A percentile compares a stretch with the other conserved stretches of the same genome.
phyloP scores from a whole-genome alignment of 2,888 invertebrate species.

The Nomada fucata region DNA sequence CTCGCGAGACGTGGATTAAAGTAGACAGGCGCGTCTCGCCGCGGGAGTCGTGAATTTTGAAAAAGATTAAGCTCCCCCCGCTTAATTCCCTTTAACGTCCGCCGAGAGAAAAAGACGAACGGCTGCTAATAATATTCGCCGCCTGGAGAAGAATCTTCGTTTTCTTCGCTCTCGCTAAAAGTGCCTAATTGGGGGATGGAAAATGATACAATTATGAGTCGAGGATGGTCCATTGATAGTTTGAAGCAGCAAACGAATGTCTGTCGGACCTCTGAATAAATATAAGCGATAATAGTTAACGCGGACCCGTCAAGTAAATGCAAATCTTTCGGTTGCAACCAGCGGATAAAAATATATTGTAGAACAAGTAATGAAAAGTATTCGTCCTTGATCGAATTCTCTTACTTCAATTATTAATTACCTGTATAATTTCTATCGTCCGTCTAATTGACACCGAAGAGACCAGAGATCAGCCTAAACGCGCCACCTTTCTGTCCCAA shows the following conservation, averaged over 20 bases:
- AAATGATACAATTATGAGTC: neutral
- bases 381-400: too few relatives aligned
- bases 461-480: slow-evolving; percentile 7
- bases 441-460: neutral
- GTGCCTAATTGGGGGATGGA: neutral
- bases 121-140: neutral
- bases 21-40: neutral
- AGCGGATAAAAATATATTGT: too few relatives aligned
- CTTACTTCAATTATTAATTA: too few relatives aligned
- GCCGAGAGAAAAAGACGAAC: neutral
- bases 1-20: neutral
- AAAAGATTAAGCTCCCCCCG: slow-evolving; percentile 36
- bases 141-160: slow-evolving; percentile 1
- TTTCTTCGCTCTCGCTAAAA: neutral
- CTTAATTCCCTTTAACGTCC: slow-evolving; percentile 25
- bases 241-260: neutral
- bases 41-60: slow-evolving; percentile 29
- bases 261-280: too few relatives aligned
- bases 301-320: too few relatives aligned
- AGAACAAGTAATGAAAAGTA: too few relatives aligned
- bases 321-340: too few relatives aligned
- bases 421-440: neutral
- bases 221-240: neutral
- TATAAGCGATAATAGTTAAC: too few relatives aligned
- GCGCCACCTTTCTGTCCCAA: slow-evolving; percentile 6